Evolutionary conservation across 2,797 vertebrate species (phyloP).

Genomic region (Hypotaenidia philippensis): DNA sequence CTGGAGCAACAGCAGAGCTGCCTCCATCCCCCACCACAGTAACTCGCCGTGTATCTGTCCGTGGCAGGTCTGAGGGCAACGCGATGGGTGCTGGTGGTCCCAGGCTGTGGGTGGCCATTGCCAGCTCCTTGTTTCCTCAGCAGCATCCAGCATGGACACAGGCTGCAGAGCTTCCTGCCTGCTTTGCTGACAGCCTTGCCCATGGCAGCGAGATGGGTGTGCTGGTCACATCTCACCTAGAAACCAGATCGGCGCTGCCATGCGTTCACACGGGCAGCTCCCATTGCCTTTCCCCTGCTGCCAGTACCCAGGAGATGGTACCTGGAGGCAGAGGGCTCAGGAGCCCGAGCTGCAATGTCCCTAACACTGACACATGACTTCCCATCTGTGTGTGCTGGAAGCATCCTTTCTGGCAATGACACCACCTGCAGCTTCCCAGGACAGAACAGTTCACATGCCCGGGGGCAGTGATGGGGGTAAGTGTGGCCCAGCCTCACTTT

Average conservation of each 20-base stretch:
- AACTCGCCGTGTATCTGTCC: fast-evolving
- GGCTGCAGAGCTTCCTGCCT: not conserved
- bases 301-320: not conserved
- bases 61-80: not conserved
- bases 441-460: not conserved
- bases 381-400: not conserved
- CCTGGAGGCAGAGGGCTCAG: fast-evolving
- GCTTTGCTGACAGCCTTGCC: not conserved
- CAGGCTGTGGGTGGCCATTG: fast-evolving
- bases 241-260: fast-evolving
- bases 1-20: not conserved
- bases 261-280: not conserved
- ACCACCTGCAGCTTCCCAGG: not conserved
- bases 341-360: not conserved
- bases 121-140: not conserved
- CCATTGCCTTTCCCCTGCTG: not conserved
- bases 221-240: not conserved
- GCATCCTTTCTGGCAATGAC: not conserved
- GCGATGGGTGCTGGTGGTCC: not conserved
- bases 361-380: not conserved
- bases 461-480: not conserved
- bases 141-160: not conserved
- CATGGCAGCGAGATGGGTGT: fast-evolving
- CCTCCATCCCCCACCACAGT: fast-evolving
- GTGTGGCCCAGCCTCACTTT: fast-evolving